Base-by-base conservation (phyloP, 2,113 vertebrate species). In the Oncorhynchus keta region DNA sequence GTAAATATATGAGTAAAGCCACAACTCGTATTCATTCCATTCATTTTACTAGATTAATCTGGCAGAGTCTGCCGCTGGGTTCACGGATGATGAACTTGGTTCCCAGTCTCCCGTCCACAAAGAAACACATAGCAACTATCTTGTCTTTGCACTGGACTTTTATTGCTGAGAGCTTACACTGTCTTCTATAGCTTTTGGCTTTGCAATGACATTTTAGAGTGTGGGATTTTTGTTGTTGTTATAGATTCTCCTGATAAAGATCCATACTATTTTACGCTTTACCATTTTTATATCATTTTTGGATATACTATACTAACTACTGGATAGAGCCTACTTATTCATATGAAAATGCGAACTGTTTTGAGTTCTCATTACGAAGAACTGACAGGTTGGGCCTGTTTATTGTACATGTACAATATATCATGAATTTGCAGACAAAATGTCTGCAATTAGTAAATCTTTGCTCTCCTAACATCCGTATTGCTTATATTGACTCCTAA, bases 1-100 rank as follows among this genome's bases (percentile, higher is more conserved):
- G 87, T 86, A 87, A 89, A 91, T 89, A 88, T 84, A 92, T 91
- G 85, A 90, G 83, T 65, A 81, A 83, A 76, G 86, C 87, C 90
- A 88, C 89, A 84, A 85, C 84, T 96, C 95, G 94, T 95, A 95
- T 94, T 95, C 94, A 95, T 94, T 93, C 94, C 95, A 97, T 97
- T 97, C 97, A 95, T 96, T 96, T 89, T 78, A 72, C 89, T 82
- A 93, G 92, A 96, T 96, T 95, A 94, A 96, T 97, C 94, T 96
- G 78, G 11, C 18, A 1, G 89, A 79, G 89, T 57, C 70, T 82
- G 87, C 88, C 76, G 81, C 83, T 30, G 87, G 82, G 85, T 83
- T 83, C 83, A 90, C 78, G 65, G 78, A 79, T 70, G 80, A 76
- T 80, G 78, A 81, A 83, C 89, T 80, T 30, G 64, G 78, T 70